Conservation (phyloP, 2,888 invertebrate species). For the Beris chalybata region DNA sequence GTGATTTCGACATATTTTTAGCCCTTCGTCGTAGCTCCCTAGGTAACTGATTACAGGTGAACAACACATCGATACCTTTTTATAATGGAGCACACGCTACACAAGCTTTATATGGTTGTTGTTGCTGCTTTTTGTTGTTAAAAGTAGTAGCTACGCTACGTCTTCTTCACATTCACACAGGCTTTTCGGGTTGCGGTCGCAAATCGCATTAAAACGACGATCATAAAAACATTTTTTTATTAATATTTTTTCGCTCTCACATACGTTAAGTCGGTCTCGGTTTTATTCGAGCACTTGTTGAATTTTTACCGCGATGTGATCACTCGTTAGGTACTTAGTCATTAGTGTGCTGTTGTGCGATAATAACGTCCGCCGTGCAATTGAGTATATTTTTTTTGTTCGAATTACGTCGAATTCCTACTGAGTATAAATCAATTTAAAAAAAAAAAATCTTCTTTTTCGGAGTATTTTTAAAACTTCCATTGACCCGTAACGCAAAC, state of each 20-base stretch:
- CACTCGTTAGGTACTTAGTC: conserved; percentile 13
- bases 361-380: conserved; percentile 12
- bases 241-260: conserved; percentile 6
- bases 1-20: conserved; percentile 24
- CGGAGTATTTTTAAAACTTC: no score
- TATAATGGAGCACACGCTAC: no score
- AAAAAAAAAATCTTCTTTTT: background rate
- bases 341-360: conserved; percentile 30
- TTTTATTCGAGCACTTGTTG: conserved; percentile 27
- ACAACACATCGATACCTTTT: background rate
- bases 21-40: conserved; percentile 8
- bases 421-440: background rate
- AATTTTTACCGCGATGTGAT: conserved; percentile 15
- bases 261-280: conserved; percentile 5
- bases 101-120: no score
- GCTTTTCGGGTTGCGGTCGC: conserved; percentile 19
- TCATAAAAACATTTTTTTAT: conserved; percentile 15
- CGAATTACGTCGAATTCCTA: conserved; percentile 4
- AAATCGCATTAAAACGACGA: conserved; percentile 13
- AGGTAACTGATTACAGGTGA: conserved; percentile 17
- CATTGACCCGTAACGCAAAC: no score
- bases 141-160: no score
- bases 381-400: conserved; percentile 12
- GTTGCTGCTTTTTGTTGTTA: no score
- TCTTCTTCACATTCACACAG: no score